These are phyloP conservation scores for Dermolepida albohirtum DNA, from an alignment of 2,888 invertebrate species.

Conservation along the genomic window DNA sequence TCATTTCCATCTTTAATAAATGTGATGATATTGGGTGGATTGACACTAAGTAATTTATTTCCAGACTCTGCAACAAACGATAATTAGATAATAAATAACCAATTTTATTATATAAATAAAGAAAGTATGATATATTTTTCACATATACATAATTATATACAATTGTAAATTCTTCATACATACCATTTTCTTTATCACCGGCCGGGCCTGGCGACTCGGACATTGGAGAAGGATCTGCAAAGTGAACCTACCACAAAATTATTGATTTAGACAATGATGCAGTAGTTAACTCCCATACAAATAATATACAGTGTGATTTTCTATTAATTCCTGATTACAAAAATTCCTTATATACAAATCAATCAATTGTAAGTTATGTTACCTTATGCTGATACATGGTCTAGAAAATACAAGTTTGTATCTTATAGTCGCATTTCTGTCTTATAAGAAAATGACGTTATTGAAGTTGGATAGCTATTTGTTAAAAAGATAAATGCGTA, in stretches of 20 bases:
- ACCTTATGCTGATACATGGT: background rate
- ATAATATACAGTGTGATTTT: slow-evolving; percentile 24
- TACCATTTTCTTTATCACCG: slow-evolving; percentile 59
- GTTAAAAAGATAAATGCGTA: too few relatives aligned
- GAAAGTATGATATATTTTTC: background rate
- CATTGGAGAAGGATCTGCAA: slow-evolving; percentile 72
- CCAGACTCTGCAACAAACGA: slow-evolving; percentile 34
- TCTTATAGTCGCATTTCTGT: too few relatives aligned
- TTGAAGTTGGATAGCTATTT: too few relatives aligned
- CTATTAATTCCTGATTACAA: slow-evolving; percentile 9
- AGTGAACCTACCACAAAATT: slow-evolving; percentile 71
- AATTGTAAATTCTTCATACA: slow-evolving; percentile 46
- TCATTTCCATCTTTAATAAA: slow-evolving; percentile 78
- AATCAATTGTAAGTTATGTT: slow-evolving; percentile 3
- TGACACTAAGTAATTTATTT: slow-evolving; percentile 67
- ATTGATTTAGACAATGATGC: slow-evolving; percentile 55
- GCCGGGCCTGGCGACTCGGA: slow-evolving; percentile 62
- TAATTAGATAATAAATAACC: slow-evolving; percentile 1
- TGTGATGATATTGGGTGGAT: slow-evolving; percentile 77
- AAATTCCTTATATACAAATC: background rate
- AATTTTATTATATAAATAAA: background rate
- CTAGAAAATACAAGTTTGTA: slow-evolving; percentile 10
- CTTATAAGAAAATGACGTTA: too few relatives aligned
- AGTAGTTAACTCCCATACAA: slow-evolving; percentile 22
- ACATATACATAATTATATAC: too few relatives aligned